Conservation (phyloP, 2,888 invertebrate species). For the Arge pagana region DNA sequence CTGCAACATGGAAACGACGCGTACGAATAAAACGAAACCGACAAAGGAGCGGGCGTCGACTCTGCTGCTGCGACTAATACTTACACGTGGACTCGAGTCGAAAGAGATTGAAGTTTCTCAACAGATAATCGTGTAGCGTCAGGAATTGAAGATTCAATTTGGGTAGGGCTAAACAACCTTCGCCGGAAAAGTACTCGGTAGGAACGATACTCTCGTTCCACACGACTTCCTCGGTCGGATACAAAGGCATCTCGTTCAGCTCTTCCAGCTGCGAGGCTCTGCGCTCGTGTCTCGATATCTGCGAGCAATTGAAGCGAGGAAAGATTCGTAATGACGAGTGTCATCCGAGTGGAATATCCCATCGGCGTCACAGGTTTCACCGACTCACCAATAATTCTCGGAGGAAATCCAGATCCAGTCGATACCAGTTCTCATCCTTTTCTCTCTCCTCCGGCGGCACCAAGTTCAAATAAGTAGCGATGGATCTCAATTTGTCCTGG, state of each 20-base stretch:
- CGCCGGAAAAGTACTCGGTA: constrained; percentile 95
- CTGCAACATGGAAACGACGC: constrained; percentile 61
- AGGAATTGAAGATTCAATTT: constrained; percentile 98
- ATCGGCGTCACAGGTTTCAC: background rate
- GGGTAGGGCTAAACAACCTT: constrained; percentile 93
- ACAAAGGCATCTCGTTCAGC: constrained; percentile 96
- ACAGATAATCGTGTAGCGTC: constrained; percentile 95
- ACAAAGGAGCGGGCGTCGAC: background rate
- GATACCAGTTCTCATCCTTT: constrained; percentile 72
- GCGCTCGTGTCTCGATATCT: constrained; percentile 85
- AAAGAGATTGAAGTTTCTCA: constrained; percentile 97
- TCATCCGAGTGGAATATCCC: too few relatives aligned
- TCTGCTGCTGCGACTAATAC: too few relatives aligned
- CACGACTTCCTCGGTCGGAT: constrained; percentile 96
- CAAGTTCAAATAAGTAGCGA: constrained; percentile 85
- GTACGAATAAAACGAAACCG: background rate
- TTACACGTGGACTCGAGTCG: constrained; percentile 96
- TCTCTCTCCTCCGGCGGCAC: constrained; percentile 77
- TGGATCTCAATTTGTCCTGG: constrained; percentile 78
- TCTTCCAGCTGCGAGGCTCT: constrained; percentile 91
- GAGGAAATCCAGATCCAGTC: constrained; percentile 80
- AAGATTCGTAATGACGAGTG: too few relatives aligned
- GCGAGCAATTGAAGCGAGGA: constrained; percentile 36
- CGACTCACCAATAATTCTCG: constrained; percentile 80
- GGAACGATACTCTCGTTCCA: constrained; percentile 99